phyloP scores from a whole-genome alignment of 2,113 vertebrate genomes.

The Albula glossodonta region DNA sequence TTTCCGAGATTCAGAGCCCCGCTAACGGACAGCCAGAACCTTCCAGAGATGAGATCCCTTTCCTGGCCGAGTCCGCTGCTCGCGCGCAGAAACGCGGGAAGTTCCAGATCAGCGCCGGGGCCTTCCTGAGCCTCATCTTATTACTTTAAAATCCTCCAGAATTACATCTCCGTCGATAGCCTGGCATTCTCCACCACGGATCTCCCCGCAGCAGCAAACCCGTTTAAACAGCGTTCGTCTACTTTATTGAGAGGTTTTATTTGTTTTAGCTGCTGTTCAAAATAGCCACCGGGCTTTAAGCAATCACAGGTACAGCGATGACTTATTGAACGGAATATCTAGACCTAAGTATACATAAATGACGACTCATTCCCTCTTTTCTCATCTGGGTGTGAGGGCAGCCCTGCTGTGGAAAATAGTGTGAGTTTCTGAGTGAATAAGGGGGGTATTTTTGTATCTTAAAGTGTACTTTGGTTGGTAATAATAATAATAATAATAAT shows the following conservation, averaged over 20 bases:
- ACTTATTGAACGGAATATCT: background rate
- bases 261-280: background rate
- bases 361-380: background rate
- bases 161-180: background rate
- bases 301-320: too few relatives aligned
- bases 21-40: background rate
- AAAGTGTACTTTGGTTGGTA: too few relatives aligned
- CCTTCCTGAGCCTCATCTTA: slow-evolving; percentile 24
- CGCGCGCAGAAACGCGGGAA: too few relatives aligned
- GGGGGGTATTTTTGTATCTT: too few relatives aligned
- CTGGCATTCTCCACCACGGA: too few relatives aligned
- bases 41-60: background rate
- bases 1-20: background rate
- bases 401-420: background rate
- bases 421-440: too few relatives aligned
- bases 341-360: background rate
- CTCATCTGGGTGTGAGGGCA: background rate
- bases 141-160: slow-evolving; percentile 26
- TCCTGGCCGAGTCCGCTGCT: background rate
- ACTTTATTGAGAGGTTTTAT: background rate
- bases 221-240: background rate
- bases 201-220: too few relatives aligned
- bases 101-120: slow-evolving; percentile 6
- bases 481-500: too few relatives aligned
- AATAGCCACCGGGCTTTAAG: background rate